Evolutionary conservation across 2,797 vertebrate species (phyloP), one percentile per base, ranked within the genome.

Genomic region (Dipus sagitta): DNA sequence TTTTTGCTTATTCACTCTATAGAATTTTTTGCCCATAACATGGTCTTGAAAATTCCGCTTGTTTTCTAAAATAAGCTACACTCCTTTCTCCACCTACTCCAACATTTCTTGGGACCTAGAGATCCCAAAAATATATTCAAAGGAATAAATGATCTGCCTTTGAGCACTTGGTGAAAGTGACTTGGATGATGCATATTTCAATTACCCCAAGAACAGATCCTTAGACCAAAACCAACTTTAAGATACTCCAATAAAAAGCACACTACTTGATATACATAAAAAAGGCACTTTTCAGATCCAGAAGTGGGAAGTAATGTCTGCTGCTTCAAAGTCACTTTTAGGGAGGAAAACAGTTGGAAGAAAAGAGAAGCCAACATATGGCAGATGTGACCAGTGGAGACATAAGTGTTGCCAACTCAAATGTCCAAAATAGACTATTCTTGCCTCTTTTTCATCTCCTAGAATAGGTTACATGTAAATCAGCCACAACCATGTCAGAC

Each of bases 311-410:
- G 82, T 38, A 42, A 71, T 86, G 54, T 52, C 80, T 96, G 86
- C 86, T 89, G 90, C 88, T 74, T 96, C 0, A 4, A 95, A 95
- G 88, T 89, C 83, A 93, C 64, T 94, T 75, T 77, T 52, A 72
- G 32, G 81, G 90, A 96, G 21, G n/a, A 94, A 96, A 96, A 79
- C 74, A 90, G 86, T 96, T 94, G 93, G 88, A 89, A 20, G 76
- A 52, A 83, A 83, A 91, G 52, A 92, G 54, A 81, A 93, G 70
- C 34, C 86, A 91, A 62, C 93, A 93, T 81, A 93, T 90, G 91
- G 93, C 95, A 96, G 92, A 80, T 96, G 95, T 96, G 95, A 96
- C 95, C 97, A 95, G 94, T 77, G 72, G 88, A 85, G 93, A 90
- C 1, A 10, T 26, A 24, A 90, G 67, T 4, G 14, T 42, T 92